A percentile compares a stretch with the other conserved stretches of the same genome.
These are phyloP conservation scores for Tetragonisca angustula DNA, from an alignment of 2,888 invertebrate genomes.

Conservation along the genomic window DNA sequence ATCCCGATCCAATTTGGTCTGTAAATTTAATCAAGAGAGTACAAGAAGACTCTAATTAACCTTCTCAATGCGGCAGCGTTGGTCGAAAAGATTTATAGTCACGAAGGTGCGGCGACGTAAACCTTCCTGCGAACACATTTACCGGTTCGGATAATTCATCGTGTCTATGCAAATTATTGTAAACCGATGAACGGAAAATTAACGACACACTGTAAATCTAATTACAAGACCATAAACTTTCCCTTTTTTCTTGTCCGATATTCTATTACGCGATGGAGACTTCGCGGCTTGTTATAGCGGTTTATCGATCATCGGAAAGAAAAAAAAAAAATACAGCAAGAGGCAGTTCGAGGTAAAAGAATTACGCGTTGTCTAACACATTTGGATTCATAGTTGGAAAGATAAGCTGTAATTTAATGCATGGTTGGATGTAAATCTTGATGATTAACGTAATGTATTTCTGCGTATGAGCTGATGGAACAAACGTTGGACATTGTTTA, in stretches of 20 bases:
- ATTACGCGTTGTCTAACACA: background rate
- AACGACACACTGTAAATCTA: slow-evolving; percentile 27
- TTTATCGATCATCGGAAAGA: background rate
- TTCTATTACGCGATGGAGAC: background rate
- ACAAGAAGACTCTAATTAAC: slow-evolving; percentile 30
- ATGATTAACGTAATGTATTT: background rate
- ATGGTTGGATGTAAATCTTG: background rate
- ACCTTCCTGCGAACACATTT: slow-evolving; percentile 9
- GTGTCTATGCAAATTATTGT: slow-evolving; percentile 40
- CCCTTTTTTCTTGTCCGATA: background rate
- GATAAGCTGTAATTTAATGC: background rate
- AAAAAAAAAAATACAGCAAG: background rate
- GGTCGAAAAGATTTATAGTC: slow-evolving; percentile 40
- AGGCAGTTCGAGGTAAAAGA: background rate
- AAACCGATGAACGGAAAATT: slow-evolving; percentile 28
- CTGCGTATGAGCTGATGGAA: background rate
- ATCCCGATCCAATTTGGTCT: slow-evolving; percentile 6
- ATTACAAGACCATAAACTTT: slow-evolving; percentile 30
- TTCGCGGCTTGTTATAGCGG: background rate
- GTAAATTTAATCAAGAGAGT: slow-evolving; percentile 26
- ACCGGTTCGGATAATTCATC: slow-evolving; percentile 30
- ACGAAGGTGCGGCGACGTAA: background rate
- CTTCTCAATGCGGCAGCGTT: slow-evolving; percentile 30
- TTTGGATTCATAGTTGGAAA: background rate
- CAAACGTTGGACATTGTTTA: background rate